A percentile compares a stretch with the other conserved stretches of the same genome.
Evolutionary conservation across 2,113 vertebrate species (phyloP).

Genomic region (Mixornis gularis): DNA sequence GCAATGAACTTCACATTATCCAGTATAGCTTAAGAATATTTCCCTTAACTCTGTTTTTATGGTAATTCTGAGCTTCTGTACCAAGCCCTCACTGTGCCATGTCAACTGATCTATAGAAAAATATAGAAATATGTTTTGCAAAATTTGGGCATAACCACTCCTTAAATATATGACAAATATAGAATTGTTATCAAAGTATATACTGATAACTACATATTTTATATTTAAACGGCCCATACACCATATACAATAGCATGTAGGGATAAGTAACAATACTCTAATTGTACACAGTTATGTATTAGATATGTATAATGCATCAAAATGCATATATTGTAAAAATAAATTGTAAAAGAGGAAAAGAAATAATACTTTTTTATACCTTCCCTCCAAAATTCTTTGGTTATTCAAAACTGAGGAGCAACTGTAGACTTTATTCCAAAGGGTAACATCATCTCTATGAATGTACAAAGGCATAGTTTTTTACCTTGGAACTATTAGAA

Average conservation of each 20-base stretch:
- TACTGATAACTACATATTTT: not conserved
- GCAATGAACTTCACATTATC: not conserved
- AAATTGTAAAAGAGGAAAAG: not conserved
- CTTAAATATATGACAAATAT: not conserved
- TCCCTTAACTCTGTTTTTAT: not conserved
- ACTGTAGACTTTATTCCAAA: not conserved
- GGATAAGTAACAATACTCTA: not conserved
- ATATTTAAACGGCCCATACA: not conserved
- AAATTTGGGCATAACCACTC: not conserved
- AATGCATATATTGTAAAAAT: not conserved
- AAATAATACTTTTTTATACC: not conserved
- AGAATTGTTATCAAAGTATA: not conserved
- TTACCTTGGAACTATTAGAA: not conserved
- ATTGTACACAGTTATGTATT: not conserved
- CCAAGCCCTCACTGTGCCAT: not conserved
- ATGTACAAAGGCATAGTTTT: not conserved
- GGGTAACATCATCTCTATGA: not conserved
- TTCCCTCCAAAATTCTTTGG: not conserved
- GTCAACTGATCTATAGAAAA: not conserved
- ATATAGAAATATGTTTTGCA: not conserved
- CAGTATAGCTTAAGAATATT: not conserved
- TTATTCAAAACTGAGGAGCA: not conserved
- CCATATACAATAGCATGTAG: not conserved
- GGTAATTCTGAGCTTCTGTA: not conserved
- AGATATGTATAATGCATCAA: not conserved